Percentiles rank a stretch among this genome's conserved stretches.
These are phyloP conservation scores for Griposia aprilina DNA, from an alignment of 2,888 invertebrate species.

Conservation along the genomic window DNA sequence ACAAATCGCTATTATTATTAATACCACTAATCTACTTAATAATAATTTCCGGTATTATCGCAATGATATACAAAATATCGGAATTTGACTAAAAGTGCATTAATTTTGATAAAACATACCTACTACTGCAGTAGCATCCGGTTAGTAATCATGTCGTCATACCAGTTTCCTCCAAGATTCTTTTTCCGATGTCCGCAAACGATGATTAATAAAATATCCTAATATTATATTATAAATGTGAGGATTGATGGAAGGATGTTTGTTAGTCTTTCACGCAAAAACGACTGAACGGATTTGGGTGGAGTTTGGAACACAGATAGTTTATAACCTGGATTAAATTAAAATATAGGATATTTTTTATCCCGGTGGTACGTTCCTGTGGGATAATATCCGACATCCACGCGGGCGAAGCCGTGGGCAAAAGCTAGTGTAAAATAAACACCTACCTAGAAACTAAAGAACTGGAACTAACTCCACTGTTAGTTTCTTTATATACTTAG, in stretches of 20 bases:
- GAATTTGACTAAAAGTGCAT: background rate
- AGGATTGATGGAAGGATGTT: no score
- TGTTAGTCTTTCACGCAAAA: no score
- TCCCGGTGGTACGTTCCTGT: no score
- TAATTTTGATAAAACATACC: conserved; percentile 2
- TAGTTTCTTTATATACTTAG: background rate
- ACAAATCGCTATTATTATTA: background rate
- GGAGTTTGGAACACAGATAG: no score
- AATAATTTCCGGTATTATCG: conserved; percentile 6
- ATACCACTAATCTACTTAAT: background rate
- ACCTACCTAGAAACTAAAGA: background rate
- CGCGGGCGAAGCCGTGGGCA: no score
- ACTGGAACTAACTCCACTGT: background rate
- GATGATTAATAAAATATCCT: background rate
- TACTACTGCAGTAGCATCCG: background rate
- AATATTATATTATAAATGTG: no score
- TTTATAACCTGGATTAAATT: no score
- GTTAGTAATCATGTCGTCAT: conserved; percentile 31
- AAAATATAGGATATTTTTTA: no score
- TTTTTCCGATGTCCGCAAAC: conserved; percentile 21
- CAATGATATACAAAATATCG: background rate
- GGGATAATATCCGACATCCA: no score
- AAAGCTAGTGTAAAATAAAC: background rate
- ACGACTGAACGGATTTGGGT: no score
- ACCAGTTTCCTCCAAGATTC: conserved; percentile 18